A percentile compares a stretch with the other conserved stretches of the same genome.
Evolutionary conservation across 1,140 invertebrate genomes (phyloP).

Genomic region (Diachasma alloeum): DNA sequence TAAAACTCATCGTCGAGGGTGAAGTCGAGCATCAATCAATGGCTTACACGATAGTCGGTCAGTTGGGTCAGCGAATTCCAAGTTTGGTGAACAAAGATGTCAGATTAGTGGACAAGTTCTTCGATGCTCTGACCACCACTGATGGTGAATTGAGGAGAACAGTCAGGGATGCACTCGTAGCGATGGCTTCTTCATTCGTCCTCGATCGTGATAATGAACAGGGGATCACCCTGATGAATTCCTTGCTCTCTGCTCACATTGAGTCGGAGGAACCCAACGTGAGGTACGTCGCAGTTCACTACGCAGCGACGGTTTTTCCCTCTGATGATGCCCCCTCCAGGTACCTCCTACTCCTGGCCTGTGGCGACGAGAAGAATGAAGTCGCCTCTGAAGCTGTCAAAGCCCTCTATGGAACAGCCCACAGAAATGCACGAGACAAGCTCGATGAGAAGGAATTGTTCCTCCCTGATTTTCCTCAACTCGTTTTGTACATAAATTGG

Average conservation of each 20-base stretch:
- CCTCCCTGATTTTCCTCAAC: constrained; percentile 68
- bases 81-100: constrained; percentile 75
- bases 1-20: constrained; percentile 60
- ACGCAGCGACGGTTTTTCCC: constrained; percentile 83
- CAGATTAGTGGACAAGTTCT: constrained; percentile 71
- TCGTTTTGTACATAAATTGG: constrained; percentile 72
- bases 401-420: constrained; percentile 71
- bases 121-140: constrained; percentile 70
- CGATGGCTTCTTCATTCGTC: constrained; percentile 68
- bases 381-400: constrained; percentile 77
- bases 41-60: constrained; percentile 80
- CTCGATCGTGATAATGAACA: constrained; percentile 51
- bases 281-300: constrained; percentile 82
- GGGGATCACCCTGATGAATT: constrained; percentile 65
- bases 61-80: constrained; percentile 75
- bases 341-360: constrained; percentile 84
- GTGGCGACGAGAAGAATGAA: constrained; percentile 85
- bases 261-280: constrained; percentile 54
- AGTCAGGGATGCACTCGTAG: constrained; percentile 69
- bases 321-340: constrained; percentile 81
- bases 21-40: constrained; percentile 72
- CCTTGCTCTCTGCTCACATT: constrained; percentile 61
- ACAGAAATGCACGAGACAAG: constrained; percentile 61
- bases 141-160: constrained; percentile 65
- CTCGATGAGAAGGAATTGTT: constrained; percentile 45